phyloP scores from a whole-genome alignment of 2,797 vertebrate genomes.

The Argentina silus region DNA sequence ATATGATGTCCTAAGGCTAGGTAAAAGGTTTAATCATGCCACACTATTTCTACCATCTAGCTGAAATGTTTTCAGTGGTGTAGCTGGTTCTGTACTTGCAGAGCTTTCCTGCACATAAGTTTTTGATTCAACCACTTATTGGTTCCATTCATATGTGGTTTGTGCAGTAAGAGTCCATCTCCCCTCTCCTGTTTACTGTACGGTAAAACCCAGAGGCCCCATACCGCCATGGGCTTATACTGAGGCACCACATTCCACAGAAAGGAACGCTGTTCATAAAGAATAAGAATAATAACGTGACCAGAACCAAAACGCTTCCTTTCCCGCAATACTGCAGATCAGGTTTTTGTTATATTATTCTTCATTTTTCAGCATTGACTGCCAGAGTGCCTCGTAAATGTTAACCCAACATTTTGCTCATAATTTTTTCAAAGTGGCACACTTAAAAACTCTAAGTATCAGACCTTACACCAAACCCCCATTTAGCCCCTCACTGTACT shows the following conservation, averaged over 20 bases:
- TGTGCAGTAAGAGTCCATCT: constrained; percentile 46
- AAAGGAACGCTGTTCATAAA: constrained; percentile 54
- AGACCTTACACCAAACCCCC: constrained; percentile 34
- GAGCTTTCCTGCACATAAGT: constrained; percentile 59
- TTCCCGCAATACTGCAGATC: constrained; percentile 45
- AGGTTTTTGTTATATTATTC: constrained; percentile 61
- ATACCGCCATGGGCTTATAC: constrained; percentile 53
- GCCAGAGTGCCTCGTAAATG: constrained; percentile 45
- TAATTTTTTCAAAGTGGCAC: constrained; percentile 36
- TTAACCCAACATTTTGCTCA: constrained; percentile 46
- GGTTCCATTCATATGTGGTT: constrained; percentile 64
- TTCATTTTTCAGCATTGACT: constrained; percentile 53
- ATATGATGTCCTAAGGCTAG: neutral
- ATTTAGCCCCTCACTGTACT: constrained; percentile 16
- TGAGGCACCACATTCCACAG: constrained; percentile 50
- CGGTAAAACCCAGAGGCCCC: constrained; percentile 65
- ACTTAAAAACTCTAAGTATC: constrained; percentile 34
- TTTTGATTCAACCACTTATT: constrained; percentile 57
- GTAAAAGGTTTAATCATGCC: neutral
- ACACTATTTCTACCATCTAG: neutral
- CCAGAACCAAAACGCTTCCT: constrained; percentile 60
- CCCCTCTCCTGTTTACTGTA: constrained; percentile 66
- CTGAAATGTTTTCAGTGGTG: constrained; percentile 38
- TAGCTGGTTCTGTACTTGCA: constrained; percentile 38
- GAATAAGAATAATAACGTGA: constrained; percentile 62